Evolutionary conservation across 1,140 invertebrate genomes (phyloP).

Genomic region (Eufriesea mexicana): DNA sequence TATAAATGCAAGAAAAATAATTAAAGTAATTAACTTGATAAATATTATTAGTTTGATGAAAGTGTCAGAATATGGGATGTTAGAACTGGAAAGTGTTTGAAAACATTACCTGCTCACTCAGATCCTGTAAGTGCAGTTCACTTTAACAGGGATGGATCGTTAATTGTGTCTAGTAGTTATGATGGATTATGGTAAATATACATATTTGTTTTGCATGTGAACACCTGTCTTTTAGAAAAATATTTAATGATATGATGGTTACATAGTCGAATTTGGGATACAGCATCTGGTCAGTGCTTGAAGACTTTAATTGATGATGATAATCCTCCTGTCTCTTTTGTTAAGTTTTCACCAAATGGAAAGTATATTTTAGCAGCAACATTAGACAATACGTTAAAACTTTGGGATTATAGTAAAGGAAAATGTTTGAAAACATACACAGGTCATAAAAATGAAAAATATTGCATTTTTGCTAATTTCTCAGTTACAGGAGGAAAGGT

Average conservation of each 20-base stretch:
- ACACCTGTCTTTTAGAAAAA: not conserved
- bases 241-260: conserved; percentile 54
- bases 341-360: conserved; percentile 99
- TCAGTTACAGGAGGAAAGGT: conserved; percentile 99
- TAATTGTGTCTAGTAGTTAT: conserved; percentile 99
- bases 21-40: not conserved
- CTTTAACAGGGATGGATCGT: conserved; percentile 98
- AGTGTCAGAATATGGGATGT: conserved; percentile 99
- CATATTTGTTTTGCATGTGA: not conserved
- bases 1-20: not conserved
- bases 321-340: conserved; percentile 99
- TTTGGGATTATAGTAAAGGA: conserved; percentile 99
- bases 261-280: conserved; percentile 99
- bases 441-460: conserved; percentile 99
- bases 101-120: conserved; percentile 99
- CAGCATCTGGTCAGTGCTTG: conserved; percentile 98
- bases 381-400: conserved; percentile 98
- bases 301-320: conserved; percentile 99
- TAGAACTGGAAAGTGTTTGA: conserved; percentile 98
- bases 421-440: conserved; percentile 99
- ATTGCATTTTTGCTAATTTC: conserved; percentile 99
- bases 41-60: conserved; percentile 93
- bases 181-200: conserved; percentile 96
- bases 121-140: conserved; percentile 99
- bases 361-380: conserved; percentile 99